Percentiles rank a stretch among this genome's conserved stretches.
Evolutionary conservation across 2,888 invertebrate genomes (phyloP).

Genomic region (Hirtodrosophila cameraria): DNA sequence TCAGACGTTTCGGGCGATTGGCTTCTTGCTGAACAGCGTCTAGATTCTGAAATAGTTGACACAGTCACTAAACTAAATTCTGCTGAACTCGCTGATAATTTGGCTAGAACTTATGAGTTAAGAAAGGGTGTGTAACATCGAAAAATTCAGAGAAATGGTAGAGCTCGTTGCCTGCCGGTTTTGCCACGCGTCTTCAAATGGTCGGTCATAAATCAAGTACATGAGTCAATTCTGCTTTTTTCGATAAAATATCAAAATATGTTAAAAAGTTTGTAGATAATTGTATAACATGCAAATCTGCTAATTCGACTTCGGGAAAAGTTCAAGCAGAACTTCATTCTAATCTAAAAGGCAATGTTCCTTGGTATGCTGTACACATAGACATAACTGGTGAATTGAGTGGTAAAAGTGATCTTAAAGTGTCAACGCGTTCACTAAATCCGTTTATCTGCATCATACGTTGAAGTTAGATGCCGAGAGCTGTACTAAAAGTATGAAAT

Average conservation of each 20-base stretch:
- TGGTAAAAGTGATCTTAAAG: conserved; percentile 19
- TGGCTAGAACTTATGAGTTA: not conserved
- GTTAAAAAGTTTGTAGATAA: conserved; percentile 18
- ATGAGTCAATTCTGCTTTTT: no score
- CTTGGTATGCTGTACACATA: conserved; percentile 16
- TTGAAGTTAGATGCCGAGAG: conserved; percentile 15
- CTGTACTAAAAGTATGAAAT: conserved; percentile 1
- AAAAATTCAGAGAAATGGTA: not conserved
- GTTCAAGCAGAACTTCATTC: conserved; percentile 8
- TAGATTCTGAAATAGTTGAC: no score
- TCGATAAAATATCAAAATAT: conserved; percentile 22
- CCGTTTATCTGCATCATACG: conserved; percentile 16
- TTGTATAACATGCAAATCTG: conserved; percentile 17
- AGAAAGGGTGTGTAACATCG: conserved; percentile 6
- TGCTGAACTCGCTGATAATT: not conserved
- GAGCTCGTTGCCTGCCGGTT: conserved; percentile 3
- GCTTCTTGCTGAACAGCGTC: conserved; percentile 10
- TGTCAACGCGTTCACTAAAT: conserved; percentile 22
- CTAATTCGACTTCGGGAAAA: conserved; percentile 11
- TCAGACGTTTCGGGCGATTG: conserved; percentile 27
- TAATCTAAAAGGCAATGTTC: conserved; percentile 4
- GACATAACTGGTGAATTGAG: conserved; percentile 11
- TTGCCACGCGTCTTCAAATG: conserved; percentile 1
- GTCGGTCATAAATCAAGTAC: no score
- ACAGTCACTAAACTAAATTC: no score